These are phyloP conservation scores for Polylopha cassiicola DNA, from an alignment of 2,888 invertebrate species.

Conservation along the genomic window DNA sequence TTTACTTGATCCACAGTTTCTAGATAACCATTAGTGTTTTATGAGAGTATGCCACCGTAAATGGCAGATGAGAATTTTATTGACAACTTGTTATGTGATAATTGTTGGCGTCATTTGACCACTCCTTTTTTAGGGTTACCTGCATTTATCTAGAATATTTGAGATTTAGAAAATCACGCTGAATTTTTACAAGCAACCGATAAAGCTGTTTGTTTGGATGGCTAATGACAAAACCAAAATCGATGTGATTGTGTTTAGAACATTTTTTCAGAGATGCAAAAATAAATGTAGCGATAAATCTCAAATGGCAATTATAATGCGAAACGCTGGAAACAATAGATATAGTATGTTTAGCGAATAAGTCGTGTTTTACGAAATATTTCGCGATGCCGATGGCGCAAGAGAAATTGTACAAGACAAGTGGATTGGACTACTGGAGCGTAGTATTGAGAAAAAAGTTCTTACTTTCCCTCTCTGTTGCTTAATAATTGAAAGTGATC, in stretches of 20 bases:
- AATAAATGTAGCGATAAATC: constrained; percentile 3
- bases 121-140: constrained; percentile 6
- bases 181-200: no score
- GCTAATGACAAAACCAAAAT: constrained; percentile 1
- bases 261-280: neutral
- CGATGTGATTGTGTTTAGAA: constrained; percentile 5
- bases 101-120: constrained; percentile 28
- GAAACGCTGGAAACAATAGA: constrained; percentile 42
- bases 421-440: constrained; percentile 66
- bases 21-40: constrained; percentile 37
- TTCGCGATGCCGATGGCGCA: constrained; percentile 55
- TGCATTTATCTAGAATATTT: constrained; percentile 2
- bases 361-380: constrained; percentile 56
- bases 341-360: constrained; percentile 31
- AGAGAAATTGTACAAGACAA: constrained; percentile 67
- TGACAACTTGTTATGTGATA: constrained; percentile 33
- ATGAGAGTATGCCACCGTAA: constrained; percentile 53
- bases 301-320: constrained; percentile 32
- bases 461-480: constrained; percentile 58
- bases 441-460: constrained; percentile 72
- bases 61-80: constrained; percentile 35
- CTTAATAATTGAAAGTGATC: constrained; percentile 52
- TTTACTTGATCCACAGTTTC: constrained; percentile 36
- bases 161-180: no score
- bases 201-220: no score